Base-by-base conservation (phyloP, 1,140 invertebrate genomes). In the Caerostris extrusa region DNA sequence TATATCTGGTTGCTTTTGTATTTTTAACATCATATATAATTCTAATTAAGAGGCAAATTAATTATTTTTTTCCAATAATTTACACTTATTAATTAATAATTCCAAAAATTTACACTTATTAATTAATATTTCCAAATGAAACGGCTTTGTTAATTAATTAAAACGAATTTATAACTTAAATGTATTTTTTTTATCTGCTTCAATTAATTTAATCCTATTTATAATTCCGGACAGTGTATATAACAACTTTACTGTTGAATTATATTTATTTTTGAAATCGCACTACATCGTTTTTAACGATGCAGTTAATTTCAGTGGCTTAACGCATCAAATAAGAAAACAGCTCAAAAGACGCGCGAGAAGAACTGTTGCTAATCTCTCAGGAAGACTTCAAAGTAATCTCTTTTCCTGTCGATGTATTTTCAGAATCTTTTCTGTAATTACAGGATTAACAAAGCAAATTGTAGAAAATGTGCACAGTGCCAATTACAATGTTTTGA, bases 331-430 rank as follows among this genome's bases (percentile, higher is more conserved):
- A 77, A 50, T 3, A 77, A 50, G 19, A 77, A 77, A 71, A 50
- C 3, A 10, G 19, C 50, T 34, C 50, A 19, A 77, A 50, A n/a
- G 12, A 77, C 69, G 7, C 19, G 3, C 69, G 50, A 10, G 10
- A 61, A 77, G 69, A 77, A 77, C 69, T 53, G 12, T 10, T 10
- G 14, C 34, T 77, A 77, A 77, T 77, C 69, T 77, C 69, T 77
- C 50, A 34, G 19, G 69, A 77, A 34, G 69, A 77, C 19, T 77
- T 50, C 19, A 77, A 77, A 8, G 69, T 77, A 77, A 77, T 77
- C 69, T 34, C 69, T 77, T 77, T 77, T 8, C 34, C 3, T 77
- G 69, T 77, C 7, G 69, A 77, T 77, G 7, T 77, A 7, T 34
- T 77, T 50, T 77, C 34, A 10, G 19, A 77, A 77, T 19, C 34